These are phyloP conservation scores for Hetaerina titia DNA, from an alignment of 2,888 invertebrate genomes.

Conservation along the genomic window DNA sequence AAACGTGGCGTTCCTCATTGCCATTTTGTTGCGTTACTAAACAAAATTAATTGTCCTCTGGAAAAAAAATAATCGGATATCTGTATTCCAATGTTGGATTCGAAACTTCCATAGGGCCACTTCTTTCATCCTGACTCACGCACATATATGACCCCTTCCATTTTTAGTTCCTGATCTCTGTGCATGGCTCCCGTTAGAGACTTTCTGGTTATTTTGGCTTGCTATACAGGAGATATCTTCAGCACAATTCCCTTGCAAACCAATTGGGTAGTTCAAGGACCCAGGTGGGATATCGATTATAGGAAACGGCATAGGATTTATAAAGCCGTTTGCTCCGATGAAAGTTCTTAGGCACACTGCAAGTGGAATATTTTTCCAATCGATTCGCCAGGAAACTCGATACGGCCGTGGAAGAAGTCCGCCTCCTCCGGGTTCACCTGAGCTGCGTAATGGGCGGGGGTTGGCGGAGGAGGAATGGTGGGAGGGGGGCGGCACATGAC, in stretches of 20 bases:
- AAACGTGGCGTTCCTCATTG: not conserved
- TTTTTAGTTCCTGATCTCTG: not conserved
- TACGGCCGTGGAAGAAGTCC: not conserved
- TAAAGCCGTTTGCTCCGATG: not conserved
- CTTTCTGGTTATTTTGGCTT: not conserved
- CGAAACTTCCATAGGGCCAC: no score
- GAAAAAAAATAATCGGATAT: not conserved
- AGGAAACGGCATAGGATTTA: not conserved
- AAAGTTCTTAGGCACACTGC: not conserved
- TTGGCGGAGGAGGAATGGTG: not conserved
- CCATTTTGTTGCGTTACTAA: not conserved
- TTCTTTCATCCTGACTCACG: not conserved
- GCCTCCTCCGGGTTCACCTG: not conserved
- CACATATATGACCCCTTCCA: not conserved
- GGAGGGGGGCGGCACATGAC: not conserved
- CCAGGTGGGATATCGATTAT: not conserved
- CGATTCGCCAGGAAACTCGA: slow-evolving; percentile 1
- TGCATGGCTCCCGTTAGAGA: not conserved
- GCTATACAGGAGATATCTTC: not conserved
- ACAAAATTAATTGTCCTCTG: not conserved
- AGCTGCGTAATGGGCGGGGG: not conserved
- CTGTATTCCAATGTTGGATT: not conserved
- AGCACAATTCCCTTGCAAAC: not conserved
- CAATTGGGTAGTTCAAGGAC: not conserved
- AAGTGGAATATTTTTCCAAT: slow-evolving; percentile 6